Base-by-base conservation (phyloP, 2,888 invertebrate species). In the Suillia variegata region DNA sequence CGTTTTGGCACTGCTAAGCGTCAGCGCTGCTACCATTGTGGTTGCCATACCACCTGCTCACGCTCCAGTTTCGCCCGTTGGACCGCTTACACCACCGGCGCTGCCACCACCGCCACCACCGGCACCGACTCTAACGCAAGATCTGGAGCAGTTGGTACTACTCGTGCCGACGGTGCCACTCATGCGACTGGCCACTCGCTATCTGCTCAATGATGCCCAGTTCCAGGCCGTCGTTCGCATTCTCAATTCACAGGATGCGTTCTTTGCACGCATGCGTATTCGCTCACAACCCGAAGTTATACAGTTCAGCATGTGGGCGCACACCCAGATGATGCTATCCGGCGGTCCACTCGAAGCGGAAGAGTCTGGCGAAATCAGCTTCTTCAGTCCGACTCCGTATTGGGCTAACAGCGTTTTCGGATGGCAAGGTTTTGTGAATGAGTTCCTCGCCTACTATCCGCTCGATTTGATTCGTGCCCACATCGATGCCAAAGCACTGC, bases 181-280 rank as follows among this genome's bases (percentile, higher is more conserved):
- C 2, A 64, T 65, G 13, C 57, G 69, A 13, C 59, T 79, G 5
- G 42, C 72, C 10, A 62, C 59, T 21, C 73, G 76, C 5, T 80
- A 79, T 52, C 59, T 79, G 12, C 57, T 79, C 18, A 74, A 75
- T 26, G 79, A 79, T 66, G 68, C 62, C 5, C 67, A 79, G 15
- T 80, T 80, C 54, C 80, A 80, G 62, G 67, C 67, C 1, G 69
- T 80, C 53, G 68, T 80, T n/a, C 69, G 80, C 6, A 70, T 71
- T 38, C 49, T 78, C 10, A 75, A 75, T 53, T 71, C 74, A 49
- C 66, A 69, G 5, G 72, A 67, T 2, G 75, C 70, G 2, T 69
- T 65, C 48, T 65, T 62, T 2, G 73, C 74, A 8, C 63, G 68
- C 2, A 69, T 69, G 66, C 64, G 72, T 20, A 59, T 80, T 17